phyloP scores from a whole-genome alignment of 2,113 vertebrate species.

The Hydrolagus affinis region DNA sequence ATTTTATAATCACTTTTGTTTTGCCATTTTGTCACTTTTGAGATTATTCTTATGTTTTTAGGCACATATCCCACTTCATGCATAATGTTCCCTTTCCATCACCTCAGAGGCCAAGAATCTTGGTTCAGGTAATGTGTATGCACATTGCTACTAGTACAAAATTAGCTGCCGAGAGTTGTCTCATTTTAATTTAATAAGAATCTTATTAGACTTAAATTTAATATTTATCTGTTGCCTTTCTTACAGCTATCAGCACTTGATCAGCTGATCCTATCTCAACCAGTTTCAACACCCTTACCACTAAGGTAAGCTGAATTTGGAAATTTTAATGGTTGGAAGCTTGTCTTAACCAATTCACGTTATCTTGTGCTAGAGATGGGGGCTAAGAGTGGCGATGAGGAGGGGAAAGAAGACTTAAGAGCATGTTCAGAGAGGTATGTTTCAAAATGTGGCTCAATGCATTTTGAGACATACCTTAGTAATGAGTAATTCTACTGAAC shows the following conservation, averaged over 20 bases:
- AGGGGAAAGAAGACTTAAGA: too few relatives aligned
- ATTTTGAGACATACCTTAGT: too few relatives aligned
- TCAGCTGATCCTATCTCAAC: conserved; percentile 84
- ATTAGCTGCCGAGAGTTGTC: conserved; percentile 22
- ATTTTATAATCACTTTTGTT: conserved; percentile 26
- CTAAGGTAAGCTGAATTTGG: conserved; percentile 69
- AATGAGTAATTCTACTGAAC: too few relatives aligned
- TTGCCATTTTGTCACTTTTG: conserved; percentile 29
- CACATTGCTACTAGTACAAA: conserved; percentile 27
- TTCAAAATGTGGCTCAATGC: too few relatives aligned
- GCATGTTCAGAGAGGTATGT: too few relatives aligned
- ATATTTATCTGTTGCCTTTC: conserved; percentile 35
- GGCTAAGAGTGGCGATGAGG: too few relatives aligned
- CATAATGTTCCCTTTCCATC: conserved; percentile 81
- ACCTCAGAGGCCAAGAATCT: conserved; percentile 90
- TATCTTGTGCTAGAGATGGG: too few relatives aligned
- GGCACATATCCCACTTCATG: conserved; percentile 36
- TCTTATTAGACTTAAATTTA: not conserved
- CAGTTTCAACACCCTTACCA: conserved; percentile 88
- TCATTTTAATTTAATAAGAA: not conserved
- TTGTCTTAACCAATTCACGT: too few relatives aligned
- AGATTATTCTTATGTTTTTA: conserved; percentile 31
- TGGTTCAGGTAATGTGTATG: conserved; percentile 75
- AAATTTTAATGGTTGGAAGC: not conserved
- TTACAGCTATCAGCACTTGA: conserved; percentile 82